Base-by-base conservation (phyloP, 2,113 vertebrate genomes). In the Microcebus murinus region DNA sequence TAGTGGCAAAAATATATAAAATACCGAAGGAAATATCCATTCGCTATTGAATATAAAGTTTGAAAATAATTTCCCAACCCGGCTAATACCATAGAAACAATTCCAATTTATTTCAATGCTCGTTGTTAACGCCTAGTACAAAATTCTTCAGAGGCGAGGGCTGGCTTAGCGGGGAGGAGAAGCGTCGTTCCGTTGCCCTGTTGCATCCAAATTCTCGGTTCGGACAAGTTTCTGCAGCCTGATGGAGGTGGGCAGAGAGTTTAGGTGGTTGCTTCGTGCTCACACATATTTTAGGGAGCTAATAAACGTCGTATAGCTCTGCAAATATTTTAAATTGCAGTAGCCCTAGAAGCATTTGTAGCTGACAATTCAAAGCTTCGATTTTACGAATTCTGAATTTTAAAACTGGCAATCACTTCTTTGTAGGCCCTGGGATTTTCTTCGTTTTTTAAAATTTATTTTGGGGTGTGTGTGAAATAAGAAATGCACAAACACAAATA, bases 71-170 rank as follows among this genome's bases (percentile, higher is more conserved):
- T 85, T 70, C 39, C 13, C 9, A 79, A 27, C 8, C 31, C 21
- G 4, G 42, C n/a, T 74, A 39, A 45, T 76, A 50, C 50, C 3
- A 9, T 57, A 52, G 87, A 87, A 88, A 36, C 50, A 71, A n/a
- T 42, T 71, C 57, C 79, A 52, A 17, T n/a, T 31, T 50, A 39
- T 67, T 27, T 59, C 67, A 39, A 17, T 59, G 36, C 31, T 14
- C n/a, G 70, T 13, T 17, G 94, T 87, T 93, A 91, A 96, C 94
- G 96, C 82, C 85, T 97, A 70, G 52, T 85, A 94, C 96, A 97
- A 98, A 97, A 97, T 97, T 98, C 96, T 97, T 85, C 59, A 88
- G 96, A 97, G 94, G 84, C 96, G 96, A 97, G 95, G 82, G 25
- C 90, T 36, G 94, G 65, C 45, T 63, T 36, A 36, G 65, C 31